Base-by-base conservation (phyloP, 30 jellyfish, hydroid and myxozoan genomes). In the Phacellophora camtschatica region DNA sequence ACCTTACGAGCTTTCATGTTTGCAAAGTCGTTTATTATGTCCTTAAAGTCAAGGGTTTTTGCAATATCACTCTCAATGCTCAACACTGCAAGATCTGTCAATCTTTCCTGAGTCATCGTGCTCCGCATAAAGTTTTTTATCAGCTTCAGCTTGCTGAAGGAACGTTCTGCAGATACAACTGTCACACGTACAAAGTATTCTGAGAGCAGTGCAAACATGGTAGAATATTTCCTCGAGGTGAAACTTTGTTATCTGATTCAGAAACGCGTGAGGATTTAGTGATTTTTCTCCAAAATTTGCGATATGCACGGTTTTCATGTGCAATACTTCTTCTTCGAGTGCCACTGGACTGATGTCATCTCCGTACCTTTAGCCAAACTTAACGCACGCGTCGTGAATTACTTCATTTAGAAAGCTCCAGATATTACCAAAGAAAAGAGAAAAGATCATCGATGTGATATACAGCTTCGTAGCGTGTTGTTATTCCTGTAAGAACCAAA, bases 141-240 rank as follows among this genome's bases (percentile, higher is more conserved):
- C n/a, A n/a, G n/a, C n/a, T n/a, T n/a, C 20, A 39, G 61, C 63
- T 78, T 78, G 83, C 73, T 78, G 83, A 78, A 78, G 12, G 83
- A 78, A 29, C 74, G 83, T 74, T 61, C 90, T 58, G 77, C 81
- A 15, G 90, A 78, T 18, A 83, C 90, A 78, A 78, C 83, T 78
- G 83, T 78, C 74, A 78, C 81, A 36, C 12, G 90, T 39, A 73
- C 73, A 78, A 58, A 62, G 63, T 39, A 62, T 58, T 78, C 90
- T 59, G 31, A 78, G 64, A 16, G 82, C 82, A 58, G 90, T 78
- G 90, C 82, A 50, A 27, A 78, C 51, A 78, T 30, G 42, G 82
- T 77, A 58, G 25, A 77, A 59, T 13, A 56, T 77, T 23, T 77
- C 82, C 59, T 77, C 81, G 69, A 77, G 51, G 31, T 77, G 36